A percentile compares a stretch with the other conserved stretches of the same genome.
phyloP scores from a whole-genome alignment of 2,888 invertebrate species.

The Blera fallax region DNA sequence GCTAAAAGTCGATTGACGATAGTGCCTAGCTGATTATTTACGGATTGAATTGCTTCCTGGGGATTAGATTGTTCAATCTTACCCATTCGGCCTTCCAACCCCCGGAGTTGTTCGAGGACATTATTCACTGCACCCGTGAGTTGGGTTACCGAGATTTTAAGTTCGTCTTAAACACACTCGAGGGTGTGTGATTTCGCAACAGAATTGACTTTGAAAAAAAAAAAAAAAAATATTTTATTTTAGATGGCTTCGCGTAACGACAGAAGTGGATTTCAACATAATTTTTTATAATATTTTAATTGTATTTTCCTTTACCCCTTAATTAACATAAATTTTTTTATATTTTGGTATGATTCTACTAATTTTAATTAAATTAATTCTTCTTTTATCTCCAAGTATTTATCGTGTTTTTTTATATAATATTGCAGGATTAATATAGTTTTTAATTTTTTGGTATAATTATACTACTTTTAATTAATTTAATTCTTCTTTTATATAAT shows the following conservation, averaged over 20 bases:
- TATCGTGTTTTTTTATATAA: too few relatives aligned
- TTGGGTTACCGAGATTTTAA: conserved; percentile 9
- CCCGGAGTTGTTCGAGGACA: conserved; percentile 28
- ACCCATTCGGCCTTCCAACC: neutral
- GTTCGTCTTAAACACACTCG: neutral
- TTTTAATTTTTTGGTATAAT: too few relatives aligned
- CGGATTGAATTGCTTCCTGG: neutral
- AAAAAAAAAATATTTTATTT: neutral
- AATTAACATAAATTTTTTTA: neutral
- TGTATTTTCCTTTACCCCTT: neutral
- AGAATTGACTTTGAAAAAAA: too few relatives aligned
- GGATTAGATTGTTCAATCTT: neutral
- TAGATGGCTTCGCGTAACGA: neutral
- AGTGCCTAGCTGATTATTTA: neutral
- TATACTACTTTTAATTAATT: neutral
- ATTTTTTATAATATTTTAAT: neutral
- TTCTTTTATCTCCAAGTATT: too few relatives aligned
- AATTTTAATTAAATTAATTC: too few relatives aligned
- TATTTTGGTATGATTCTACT: too few relatives aligned
- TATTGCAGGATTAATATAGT: too few relatives aligned
- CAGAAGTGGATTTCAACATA: neutral
- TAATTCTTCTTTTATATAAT: neutral
- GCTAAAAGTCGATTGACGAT: neutral
- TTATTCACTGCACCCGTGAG: conserved; percentile 16
- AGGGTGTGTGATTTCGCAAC: neutral